A percentile compares a stretch with the other conserved stretches of the same genome.
Conservation (phyloP, 2,113 vertebrate genomes). For the Sakesphorus luctuosus region DNA sequence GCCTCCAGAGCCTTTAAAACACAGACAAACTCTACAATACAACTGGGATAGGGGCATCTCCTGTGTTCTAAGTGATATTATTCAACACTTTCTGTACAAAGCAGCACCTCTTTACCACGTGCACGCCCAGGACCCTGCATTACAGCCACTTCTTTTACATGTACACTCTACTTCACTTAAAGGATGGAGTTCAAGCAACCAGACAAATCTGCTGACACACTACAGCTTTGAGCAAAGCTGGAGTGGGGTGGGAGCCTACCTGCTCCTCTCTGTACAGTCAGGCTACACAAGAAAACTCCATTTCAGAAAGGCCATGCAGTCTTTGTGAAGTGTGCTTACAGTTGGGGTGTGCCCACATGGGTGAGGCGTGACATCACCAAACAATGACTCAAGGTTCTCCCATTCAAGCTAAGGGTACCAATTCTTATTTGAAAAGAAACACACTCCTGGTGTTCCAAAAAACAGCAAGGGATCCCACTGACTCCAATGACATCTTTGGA, state of each 20-base stretch:
- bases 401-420: not conserved
- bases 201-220: not conserved
- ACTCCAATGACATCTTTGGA: not conserved
- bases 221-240: not conserved
- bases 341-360: accelerated
- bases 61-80: not conserved
- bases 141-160: accelerated
- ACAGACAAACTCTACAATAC: not conserved
- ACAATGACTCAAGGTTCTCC: not conserved
- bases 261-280: not conserved
- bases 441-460: not conserved
- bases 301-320: not conserved
- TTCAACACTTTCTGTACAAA: not conserved
- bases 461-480: not conserved
- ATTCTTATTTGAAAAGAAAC: not conserved
- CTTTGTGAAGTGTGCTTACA: not conserved
- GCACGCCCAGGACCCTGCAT: accelerated
- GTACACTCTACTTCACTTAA: not conserved
- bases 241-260: not conserved
- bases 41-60: not conserved
- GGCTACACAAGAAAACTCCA: not conserved
- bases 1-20: not conserved
- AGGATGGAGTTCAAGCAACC: not conserved
- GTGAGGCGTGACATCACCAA: not conserved
- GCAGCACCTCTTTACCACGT: not conserved